Evolutionary conservation across 1,140 invertebrate genomes (phyloP), one percentile per base, ranked within the genome.

Genomic region (Papilio aristodemus): DNA sequence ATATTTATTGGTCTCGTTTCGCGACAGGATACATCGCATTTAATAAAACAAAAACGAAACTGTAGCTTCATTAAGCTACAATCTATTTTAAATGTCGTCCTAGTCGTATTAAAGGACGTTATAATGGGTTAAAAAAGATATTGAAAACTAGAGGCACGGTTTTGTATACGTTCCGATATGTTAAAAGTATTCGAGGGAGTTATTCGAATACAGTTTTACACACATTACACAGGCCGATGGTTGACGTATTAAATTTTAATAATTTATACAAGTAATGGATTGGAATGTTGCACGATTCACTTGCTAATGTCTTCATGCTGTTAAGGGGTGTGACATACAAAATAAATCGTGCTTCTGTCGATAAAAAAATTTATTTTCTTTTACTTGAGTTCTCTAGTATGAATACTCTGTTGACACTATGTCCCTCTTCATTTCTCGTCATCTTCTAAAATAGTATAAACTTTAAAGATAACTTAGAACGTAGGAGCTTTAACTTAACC

Each of bases 191-290:
- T 74, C 76, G 68, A 75, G 74, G 78, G 67, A 79, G 77, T 78
- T 84, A 84, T 86, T 83, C 79, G 83, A 83, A 86, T 82, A 74
- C 75, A 81, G 74, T 77, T 79, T 78, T 79, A 85, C 75, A 73
- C 77, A 54, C 58, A 68, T 78, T 72, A 73, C 71, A 43, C 68
- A 70, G 50, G 60, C 62, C 66, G 38, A 19, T 36, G 50, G 72
- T 50, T 78, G 75, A 79, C 77, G 76, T 79, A 83, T 81, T n/a
- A n/a, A n/a, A n/a, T n/a, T n/a, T 83, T 73, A 71, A 78, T 81
- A 80, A 79, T 76, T 77, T 83, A 79, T 75, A 71, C 70, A 57
- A 73, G 57, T 62, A 69, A 64, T 72, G 67, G 62, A 68, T 36
- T 39, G 54, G 43, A 46, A 72, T 62, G 60, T 25, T 43, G 62